Evolutionary conservation across 1,140 invertebrate species (phyloP), one percentile per base, ranked within the genome.

Genomic region (Zaprionus vittiger): DNA sequence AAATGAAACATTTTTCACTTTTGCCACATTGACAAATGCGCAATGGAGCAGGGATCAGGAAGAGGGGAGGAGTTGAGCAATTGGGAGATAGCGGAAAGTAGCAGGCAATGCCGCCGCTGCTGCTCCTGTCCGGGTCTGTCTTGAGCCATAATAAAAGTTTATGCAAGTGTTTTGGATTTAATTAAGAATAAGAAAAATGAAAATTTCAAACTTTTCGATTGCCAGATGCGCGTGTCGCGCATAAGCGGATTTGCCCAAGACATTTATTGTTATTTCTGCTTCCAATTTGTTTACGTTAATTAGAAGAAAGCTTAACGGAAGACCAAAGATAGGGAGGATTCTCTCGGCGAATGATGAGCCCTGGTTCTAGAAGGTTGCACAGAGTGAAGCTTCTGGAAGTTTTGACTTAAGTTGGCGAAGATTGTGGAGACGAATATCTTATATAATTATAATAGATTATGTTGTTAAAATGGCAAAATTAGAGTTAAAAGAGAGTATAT

Each of bases 141-240:
- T 31, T 47, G 57, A 68, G 71, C 38, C 76, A 74, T 83, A 91
- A 90, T 91, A 91, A 90, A 91, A 90, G 82, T 91, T 90, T 91
- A 86, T 77, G 83, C 71, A 75, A 91, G 79, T 79, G 76, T 81
- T 20, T 67, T 59, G 86, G 80, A 90, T 90, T 90, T 90, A 90
- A 90, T 90, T 90, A 90, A 91, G 83, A 90, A 91, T 83, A 83
- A 80, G 81, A 77, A 89, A 81, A 89, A 85, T 70, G 79, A 62
- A 89, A 73, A 81, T 69, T 64, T 54, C 67, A 89, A 90, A 90
- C 73, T 86, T 90, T 90, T 83, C 80, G 77, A 91, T 91, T 91
- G 86, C 86, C 86, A 90, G 86, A 90, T 90, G 86, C 74, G 86
- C 55, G 73, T 62, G 73, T 85, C 64, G 65, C 73, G 76, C 62